phyloP scores from a whole-genome alignment of 2,888 invertebrate species.

The Caradrina clavipalpis region DNA sequence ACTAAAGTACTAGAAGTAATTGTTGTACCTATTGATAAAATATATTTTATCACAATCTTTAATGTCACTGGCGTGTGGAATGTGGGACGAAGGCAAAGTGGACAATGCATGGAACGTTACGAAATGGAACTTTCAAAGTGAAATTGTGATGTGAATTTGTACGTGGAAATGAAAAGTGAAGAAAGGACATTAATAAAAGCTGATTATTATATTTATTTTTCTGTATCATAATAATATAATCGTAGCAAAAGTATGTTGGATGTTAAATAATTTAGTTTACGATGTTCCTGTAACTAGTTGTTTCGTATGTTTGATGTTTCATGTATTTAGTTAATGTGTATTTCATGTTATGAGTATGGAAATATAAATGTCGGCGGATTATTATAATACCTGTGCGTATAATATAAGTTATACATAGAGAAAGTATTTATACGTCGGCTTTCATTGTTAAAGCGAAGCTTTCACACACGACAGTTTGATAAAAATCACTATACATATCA shows the following conservation, averaged over 20 bases:
- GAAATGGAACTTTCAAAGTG: slow-evolving; percentile 49
- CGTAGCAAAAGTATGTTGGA: slow-evolving; percentile 65
- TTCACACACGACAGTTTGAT: slow-evolving; percentile 76
- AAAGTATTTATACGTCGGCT: slow-evolving; percentile 77
- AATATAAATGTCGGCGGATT: slow-evolving; percentile 61
- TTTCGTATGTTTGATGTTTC: slow-evolving; percentile 71
- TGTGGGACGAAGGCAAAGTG: slow-evolving; percentile 22
- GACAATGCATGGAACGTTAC: slow-evolving; percentile 28
- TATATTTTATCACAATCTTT: slow-evolving; percentile 47
- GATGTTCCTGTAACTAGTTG: slow-evolving; percentile 82
- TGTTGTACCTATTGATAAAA: slow-evolving; percentile 50
- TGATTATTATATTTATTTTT: slow-evolving; percentile 45
- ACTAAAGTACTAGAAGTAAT: slow-evolving; percentile 57
- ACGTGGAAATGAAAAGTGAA: slow-evolving; percentile 25
- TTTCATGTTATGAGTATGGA: slow-evolving; percentile 63
- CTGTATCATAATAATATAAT: slow-evolving; percentile 56
- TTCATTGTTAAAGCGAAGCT: slow-evolving; percentile 86
- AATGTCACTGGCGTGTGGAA: slow-evolving; percentile 33
- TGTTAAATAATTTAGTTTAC: slow-evolving; percentile 75
- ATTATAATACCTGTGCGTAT: slow-evolving; percentile 71
- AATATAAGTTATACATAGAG: slow-evolving; percentile 66
- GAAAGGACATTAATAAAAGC: slow-evolving; percentile 29
- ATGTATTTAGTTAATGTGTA: slow-evolving; percentile 71
- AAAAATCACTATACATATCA: slow-evolving; percentile 88
- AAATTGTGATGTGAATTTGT: slow-evolving; percentile 40